A percentile compares a stretch with the other conserved stretches of the same genome.
These are phyloP conservation scores for Caenorhabditis tropicalis DNA, from an alignment of 1,140 invertebrate genomes.

Conservation along the genomic window DNA sequence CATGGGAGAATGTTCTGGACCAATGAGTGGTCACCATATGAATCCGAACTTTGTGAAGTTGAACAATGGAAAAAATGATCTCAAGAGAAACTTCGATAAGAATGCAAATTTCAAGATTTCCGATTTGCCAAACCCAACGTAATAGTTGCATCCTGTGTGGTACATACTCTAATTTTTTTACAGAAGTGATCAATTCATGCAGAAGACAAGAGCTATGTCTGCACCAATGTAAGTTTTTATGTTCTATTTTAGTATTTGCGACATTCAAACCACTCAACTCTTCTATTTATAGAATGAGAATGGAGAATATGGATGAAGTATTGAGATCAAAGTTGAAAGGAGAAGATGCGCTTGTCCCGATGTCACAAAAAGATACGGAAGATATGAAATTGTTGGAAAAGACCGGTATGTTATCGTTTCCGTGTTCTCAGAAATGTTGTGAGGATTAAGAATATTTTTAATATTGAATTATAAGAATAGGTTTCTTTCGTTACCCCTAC, in stretches of 20 bases:
- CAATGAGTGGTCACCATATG: slow-evolving; percentile 20
- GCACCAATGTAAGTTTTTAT: background rate
- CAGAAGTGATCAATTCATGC: slow-evolving; percentile 11
- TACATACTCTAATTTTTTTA: background rate
- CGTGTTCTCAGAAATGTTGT: background rate
- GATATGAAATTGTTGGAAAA: background rate
- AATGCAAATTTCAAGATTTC: background rate
- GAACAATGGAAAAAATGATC: background rate
- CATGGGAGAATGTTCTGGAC: slow-evolving; percentile 38
- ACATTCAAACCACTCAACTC: background rate
- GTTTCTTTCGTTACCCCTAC: background rate
- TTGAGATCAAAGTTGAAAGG: slow-evolving; percentile 37
- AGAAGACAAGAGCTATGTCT: background rate
- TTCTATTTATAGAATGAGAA: background rate
- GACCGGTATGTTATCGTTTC: slow-evolving; percentile 30
- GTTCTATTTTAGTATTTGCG: background rate
- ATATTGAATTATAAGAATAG: background rate
- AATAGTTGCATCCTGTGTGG: background rate
- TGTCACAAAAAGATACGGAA: slow-evolving; percentile 33
- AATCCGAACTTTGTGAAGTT: slow-evolving; percentile 31
- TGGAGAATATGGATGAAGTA: slow-evolving; percentile 35
- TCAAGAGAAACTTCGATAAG: background rate
- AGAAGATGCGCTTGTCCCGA: slow-evolving; percentile 28
- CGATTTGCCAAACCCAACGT: background rate
- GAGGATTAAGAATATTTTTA: background rate